Evolutionary conservation across 2,113 vertebrate genomes (phyloP), one percentile per base, ranked within the genome.

Genomic region (Raja brachyura): DNA sequence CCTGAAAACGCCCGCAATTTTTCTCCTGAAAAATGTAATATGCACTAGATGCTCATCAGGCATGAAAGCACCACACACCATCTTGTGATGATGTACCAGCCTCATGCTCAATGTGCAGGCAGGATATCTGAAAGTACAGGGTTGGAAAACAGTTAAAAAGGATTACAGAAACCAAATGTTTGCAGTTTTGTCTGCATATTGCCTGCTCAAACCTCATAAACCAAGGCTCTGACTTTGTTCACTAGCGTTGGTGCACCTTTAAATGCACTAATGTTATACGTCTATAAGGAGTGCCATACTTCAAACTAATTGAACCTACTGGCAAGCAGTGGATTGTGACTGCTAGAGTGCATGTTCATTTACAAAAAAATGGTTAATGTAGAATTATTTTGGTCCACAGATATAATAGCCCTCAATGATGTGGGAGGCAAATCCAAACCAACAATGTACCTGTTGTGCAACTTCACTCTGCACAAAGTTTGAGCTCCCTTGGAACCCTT

Each of bases 401-500:
- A 92, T 92, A 92, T 20, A 92, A 73, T 54, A 92, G 68, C 31
- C 90, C 66, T 92, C 31, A 92, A 92, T 73, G 39, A 92, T 92
- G 90, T 92, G 90, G 90, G 73, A 92, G 68, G 90, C 90, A 92
- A 92, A 92, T 92, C 66, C 90, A 92, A 92, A 92, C 90, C 90
- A 92, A 74, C 90, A 92, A 92, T 54, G 90, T 92, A 92, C 90
- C 90, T 92, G 90, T 92, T 92, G 90, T 92, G 90, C 90, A 92
- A 92, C 90, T 92, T 92, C 90, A 92, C 90, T 92, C 90, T 92
- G 90, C 90, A 92, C 90, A 92, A 92, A 92, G 90, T 93, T 93
- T 94, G 93, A 94, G 94, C 94, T 96, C 94, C 96, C 97, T 94
- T 95, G 94, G 95, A 97, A 97, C 96, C 96, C 97, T 96, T 97